phyloP scores from a whole-genome alignment of 1,140 invertebrate genomes.

The Drosophila pallidifrons region DNA sequence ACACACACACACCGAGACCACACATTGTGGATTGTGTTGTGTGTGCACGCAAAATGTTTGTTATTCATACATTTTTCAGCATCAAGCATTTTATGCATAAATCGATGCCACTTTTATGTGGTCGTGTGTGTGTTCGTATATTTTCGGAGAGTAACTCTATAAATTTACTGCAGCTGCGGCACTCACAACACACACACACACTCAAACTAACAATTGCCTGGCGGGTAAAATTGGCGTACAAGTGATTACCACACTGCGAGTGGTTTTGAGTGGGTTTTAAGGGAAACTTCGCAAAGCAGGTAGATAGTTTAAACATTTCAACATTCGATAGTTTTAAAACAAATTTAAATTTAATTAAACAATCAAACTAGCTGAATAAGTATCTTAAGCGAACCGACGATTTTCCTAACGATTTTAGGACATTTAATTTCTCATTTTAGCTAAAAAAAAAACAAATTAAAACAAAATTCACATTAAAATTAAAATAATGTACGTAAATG shows the following conservation, averaged over 20 bases:
- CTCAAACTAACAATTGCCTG: conserved; percentile 28
- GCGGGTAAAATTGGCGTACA: conserved; percentile 63
- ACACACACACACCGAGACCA: no score
- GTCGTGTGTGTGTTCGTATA: conserved; percentile 8
- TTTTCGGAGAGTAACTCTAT: conserved; percentile 47
- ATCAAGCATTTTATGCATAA: conserved; percentile 72
- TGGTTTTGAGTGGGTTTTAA: conserved; percentile 20
- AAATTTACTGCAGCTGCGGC: conserved; percentile 60
- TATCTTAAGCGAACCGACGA: conserved; percentile 52
- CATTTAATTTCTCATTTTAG: conserved; percentile 34
- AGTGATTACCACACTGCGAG: conserved; percentile 55
- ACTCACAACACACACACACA: not conserved
- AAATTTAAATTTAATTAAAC: conserved; percentile 14
- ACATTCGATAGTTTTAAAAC: conserved; percentile 31
- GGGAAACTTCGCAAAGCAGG: conserved; percentile 1
- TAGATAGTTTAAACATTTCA: conserved; percentile 39
- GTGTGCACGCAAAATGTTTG: conserved; percentile 64
- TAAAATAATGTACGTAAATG: conserved; percentile 16
- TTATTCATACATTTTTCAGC: conserved; percentile 72
- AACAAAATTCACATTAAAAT: conserved; percentile 13
- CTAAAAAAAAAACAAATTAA: conserved; percentile 44
- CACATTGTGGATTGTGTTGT: not conserved
- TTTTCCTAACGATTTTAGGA: conserved; percentile 64
- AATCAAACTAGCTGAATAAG: conserved; percentile 24
- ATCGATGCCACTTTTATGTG: conserved; percentile 73